phyloP scores from a whole-genome alignment of 2,113 vertebrate genomes.

The Prinia subflava region DNA sequence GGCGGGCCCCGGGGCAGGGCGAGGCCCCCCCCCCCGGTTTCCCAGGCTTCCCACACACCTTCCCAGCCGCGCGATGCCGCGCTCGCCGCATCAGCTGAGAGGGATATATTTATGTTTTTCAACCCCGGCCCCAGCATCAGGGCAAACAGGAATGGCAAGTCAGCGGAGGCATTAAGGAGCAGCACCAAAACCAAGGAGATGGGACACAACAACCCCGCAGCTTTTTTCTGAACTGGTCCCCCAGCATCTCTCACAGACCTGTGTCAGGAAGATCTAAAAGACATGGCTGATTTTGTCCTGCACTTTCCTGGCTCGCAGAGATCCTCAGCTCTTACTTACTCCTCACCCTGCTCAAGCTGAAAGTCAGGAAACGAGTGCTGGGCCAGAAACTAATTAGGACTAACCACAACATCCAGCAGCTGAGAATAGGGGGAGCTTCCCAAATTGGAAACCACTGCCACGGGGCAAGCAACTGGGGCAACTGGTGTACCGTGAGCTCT shows the following conservation, averaged over 20 bases:
- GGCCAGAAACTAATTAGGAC: not conserved
- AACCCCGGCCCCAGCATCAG: not conserved
- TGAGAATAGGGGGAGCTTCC: not conserved
- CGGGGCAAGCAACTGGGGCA: not conserved
- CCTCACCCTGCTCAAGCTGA: not conserved
- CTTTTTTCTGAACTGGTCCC: not conserved
- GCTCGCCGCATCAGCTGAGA: not conserved
- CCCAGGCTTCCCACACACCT: not conserved
- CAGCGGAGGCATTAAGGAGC: not conserved
- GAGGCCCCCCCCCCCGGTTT: not conserved
- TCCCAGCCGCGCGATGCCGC: rapidly evolving
- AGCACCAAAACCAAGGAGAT: not conserved
- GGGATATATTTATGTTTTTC: not conserved
- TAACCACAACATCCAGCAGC: not conserved
- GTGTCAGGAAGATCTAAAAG: rapidly evolving
- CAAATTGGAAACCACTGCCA: not conserved
- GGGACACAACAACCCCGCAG: not conserved
- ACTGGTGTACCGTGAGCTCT: not conserved
- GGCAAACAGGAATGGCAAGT: not conserved
- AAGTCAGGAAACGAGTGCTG: not conserved
- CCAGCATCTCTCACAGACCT: not conserved
- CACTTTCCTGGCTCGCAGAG: not conserved
- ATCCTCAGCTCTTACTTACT: rapidly evolving
- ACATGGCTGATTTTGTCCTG: rapidly evolving
- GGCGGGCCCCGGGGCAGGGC: not conserved